Evolutionary conservation across 2,888 invertebrate species (phyloP), one percentile per base, ranked within the genome.

Genomic region (Acanthococcus lagerstroemiae): DNA sequence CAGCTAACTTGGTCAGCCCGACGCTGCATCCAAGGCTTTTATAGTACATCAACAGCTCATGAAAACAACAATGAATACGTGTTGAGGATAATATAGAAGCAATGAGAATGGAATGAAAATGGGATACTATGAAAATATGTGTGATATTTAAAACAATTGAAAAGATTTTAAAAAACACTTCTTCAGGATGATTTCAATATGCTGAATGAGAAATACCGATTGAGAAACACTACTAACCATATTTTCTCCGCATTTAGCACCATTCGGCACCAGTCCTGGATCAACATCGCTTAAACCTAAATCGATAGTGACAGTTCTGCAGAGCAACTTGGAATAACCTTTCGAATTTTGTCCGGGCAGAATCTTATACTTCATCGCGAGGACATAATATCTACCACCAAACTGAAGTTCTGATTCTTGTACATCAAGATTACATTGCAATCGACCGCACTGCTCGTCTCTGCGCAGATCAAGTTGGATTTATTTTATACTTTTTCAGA

Each of bases 351-450:
- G 56, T 83, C 84, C 70, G 85, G 83, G 15, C 81, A 81, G 69
- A 85, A 83, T 71, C 88, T 91, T 72, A 93, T 85, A 77, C 91
- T 94, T 65, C 88, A 87, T 69, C 91, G 90, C 0, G 88, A 84
- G 3, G 92, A 77, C 68, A 84, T 84, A 0, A 93, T 84, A 0
- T 90, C 91, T 0, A 90, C 87, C 76, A 95, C 94, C 88, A 94
- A 92, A 12, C 95, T 95, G 76, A 93, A 95, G 76, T 94, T 91
- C 4, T 97, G 80, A 24, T 90, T 83, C 76, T 99, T 97, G 76
- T 94, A 95, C 68, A 92, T 92, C 80, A 75, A 96, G 95, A 5
- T 86, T 84, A 75, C 99, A 99, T 76, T 97, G 97, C 60, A 99
- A 80, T 83, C 95, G 86, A 4, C 97, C 97, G 78, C 97, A 97